Conservation (phyloP, 2,797 vertebrate species). For the Lindbergichthys nudifrons region DNA sequence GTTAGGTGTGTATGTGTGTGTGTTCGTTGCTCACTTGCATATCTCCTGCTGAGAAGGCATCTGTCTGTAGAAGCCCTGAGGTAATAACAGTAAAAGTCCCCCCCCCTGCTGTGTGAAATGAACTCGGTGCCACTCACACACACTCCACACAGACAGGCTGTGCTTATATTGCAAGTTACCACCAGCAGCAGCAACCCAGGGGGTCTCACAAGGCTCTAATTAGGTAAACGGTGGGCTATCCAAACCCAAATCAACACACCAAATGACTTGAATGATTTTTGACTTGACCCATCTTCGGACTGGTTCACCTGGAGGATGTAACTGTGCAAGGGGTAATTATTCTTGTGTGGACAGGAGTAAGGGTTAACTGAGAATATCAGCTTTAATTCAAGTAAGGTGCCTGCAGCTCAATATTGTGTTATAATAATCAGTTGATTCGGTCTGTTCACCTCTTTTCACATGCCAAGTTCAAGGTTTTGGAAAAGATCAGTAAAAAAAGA, state of each 20-base stretch:
- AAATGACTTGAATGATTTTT: slow-evolving; percentile 41
- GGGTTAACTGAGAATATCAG: slow-evolving; percentile 1
- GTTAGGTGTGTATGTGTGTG: slow-evolving; percentile 38
- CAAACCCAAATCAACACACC: slow-evolving; percentile 62
- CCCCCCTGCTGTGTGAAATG: slow-evolving; percentile 69
- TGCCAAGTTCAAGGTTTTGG: no score
- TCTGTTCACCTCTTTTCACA: no score
- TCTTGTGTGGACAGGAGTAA: neutral
- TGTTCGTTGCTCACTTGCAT: slow-evolving; percentile 53
- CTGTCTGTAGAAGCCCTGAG: slow-evolving; percentile 79
- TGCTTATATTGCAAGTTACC: slow-evolving; percentile 70
- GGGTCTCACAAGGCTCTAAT: slow-evolving; percentile 70
- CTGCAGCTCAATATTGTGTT: neutral
- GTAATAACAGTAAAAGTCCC: slow-evolving; percentile 80
- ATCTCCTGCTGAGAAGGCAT: slow-evolving; percentile 76
- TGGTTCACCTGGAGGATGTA: slow-evolving; percentile 54
- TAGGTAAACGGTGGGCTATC: slow-evolving; percentile 69
- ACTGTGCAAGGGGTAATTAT: slow-evolving; percentile 40
- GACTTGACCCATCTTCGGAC: slow-evolving; percentile 46
- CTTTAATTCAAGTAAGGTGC: slow-evolving; percentile 1
- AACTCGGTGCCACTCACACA: slow-evolving; percentile 65
- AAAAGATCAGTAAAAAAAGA: no score
- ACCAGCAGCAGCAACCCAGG: slow-evolving; percentile 55
- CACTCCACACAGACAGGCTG: slow-evolving; percentile 60
- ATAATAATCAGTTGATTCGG: no score